Conservation (phyloP, 2,888 invertebrate genomes). For the Drosophila melanosoma region DNA sequence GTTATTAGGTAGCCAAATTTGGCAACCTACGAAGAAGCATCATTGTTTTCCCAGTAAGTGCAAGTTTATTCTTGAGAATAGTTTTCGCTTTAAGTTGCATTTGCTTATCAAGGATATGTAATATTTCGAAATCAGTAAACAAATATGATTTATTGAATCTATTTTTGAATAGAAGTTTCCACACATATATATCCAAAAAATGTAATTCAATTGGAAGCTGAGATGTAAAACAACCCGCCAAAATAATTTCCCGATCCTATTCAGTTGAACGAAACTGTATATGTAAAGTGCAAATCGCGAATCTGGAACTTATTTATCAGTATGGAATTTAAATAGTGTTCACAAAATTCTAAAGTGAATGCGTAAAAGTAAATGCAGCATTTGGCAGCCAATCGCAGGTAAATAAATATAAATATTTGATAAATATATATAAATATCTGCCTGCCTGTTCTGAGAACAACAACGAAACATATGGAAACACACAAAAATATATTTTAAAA, state of each 20-base stretch:
- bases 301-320: constrained; percentile 31
- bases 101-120: not conserved
- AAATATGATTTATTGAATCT: not conserved
- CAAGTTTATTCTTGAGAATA: not conserved
- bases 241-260: not conserved
- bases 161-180: not conserved
- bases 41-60: not conserved
- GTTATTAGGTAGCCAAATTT: constrained; percentile 23
- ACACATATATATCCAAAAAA: not conserved
- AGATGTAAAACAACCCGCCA: not conserved
- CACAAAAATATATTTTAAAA: not conserved
- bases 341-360: constrained; percentile 36
- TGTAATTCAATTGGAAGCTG: not conserved
- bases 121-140: not conserved
- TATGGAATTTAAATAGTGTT: constrained; percentile 26
- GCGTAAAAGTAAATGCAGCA: constrained; percentile 23
- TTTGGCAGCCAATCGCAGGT: constrained; percentile 21
- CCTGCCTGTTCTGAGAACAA: constrained; percentile 8
- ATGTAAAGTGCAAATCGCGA: constrained; percentile 16
- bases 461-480: constrained; percentile 10
- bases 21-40: constrained; percentile 3
- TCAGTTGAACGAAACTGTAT: not conserved
- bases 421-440: constrained; percentile 8
- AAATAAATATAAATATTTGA: constrained; percentile 29
- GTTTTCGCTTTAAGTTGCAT: not conserved